Base-by-base conservation (phyloP, 2,797 vertebrate species). In the Vipera ursinii region DNA sequence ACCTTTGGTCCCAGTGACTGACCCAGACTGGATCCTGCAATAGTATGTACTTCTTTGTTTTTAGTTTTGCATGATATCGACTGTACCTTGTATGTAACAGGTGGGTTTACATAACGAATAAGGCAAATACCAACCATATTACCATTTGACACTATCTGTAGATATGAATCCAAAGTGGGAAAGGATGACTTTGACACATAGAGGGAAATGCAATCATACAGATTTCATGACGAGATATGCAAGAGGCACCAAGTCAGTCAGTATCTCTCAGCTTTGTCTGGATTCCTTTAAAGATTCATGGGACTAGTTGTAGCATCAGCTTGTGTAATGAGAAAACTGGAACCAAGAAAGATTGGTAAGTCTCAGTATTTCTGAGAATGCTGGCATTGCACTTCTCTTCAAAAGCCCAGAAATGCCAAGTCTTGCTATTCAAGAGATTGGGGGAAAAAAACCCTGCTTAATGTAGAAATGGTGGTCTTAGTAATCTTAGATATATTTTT, bases 391-490 rank as follows among this genome's bases (percentile, higher is more conserved):
- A 53, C 0, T 92, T 96, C 95, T 94, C 59, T 93, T 89, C 91
- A 26, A 93, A 89, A 93, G 28, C 89, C 57, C 78, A 95, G 90
- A 95, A 96, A 61, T 51, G 93, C 92, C 1, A 4, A 94, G 69
- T 91, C 89, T 94, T 92, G 90, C 59, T 95, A 1, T 95, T 94
- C 38, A 86, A 95, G 94, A 94, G 89, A 38, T 55, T 97, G 82
- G 94, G 91, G 95, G n/a, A 87, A 96, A 6, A 14, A 96, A 95
- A 96, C 92, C 38, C 38, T 95, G 44, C 78, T 96, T 95, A 94
- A 94, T 85, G 90, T 89, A 92, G 92, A 94, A 96, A 94, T 86
- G 93, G 86, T 1, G 88, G 92, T 89, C 78, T 91, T 93, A 95
- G 94, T 95, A 95, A 51, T 38, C 65, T 96, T 93, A 73, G 59